Conservation (phyloP, 37 sponge, comb jelly and placozoan species). For the Crambe crambe region DNA sequence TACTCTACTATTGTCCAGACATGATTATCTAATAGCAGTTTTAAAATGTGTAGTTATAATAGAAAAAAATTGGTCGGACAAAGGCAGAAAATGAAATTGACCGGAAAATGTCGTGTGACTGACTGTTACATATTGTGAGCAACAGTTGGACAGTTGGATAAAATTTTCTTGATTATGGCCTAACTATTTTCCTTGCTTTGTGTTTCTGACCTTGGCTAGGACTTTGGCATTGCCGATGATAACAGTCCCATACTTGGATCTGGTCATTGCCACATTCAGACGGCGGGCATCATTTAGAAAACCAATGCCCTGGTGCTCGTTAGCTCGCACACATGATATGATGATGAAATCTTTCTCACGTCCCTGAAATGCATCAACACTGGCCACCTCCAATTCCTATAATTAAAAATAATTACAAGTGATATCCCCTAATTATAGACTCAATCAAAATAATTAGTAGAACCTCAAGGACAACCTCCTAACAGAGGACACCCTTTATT, state of each 20-base stretch:
- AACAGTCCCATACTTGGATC: conserved; percentile 92
- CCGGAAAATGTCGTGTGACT: neutral
- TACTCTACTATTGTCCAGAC: no score
- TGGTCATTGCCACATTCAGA: conserved; percentile 94
- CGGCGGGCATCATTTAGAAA: conserved; percentile 96
- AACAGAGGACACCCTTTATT: no score
- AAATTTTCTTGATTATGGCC: neutral
- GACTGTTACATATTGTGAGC: no score
- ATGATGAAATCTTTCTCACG: conserved; percentile 97
- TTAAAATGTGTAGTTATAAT: no score
- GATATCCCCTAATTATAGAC: no score
- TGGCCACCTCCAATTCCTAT: conserved; percentile 94
- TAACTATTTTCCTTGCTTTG: no score
- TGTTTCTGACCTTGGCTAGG: conserved; percentile 67
- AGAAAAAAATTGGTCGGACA: no score
- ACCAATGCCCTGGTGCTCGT: conserved; percentile 97
- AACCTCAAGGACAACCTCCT: no score
- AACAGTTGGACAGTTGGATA: no score
- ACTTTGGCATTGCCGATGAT: conserved; percentile 96
- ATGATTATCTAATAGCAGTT: no score
- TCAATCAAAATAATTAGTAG: no score
- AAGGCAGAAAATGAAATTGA: neutral
- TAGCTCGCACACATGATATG: conserved; percentile 90
- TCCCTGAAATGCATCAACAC: conserved; percentile 99
- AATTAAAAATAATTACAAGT: no score